Evolutionary conservation across 2,888 invertebrate species (phyloP).

Genomic region (Exocentrus adspersus): DNA sequence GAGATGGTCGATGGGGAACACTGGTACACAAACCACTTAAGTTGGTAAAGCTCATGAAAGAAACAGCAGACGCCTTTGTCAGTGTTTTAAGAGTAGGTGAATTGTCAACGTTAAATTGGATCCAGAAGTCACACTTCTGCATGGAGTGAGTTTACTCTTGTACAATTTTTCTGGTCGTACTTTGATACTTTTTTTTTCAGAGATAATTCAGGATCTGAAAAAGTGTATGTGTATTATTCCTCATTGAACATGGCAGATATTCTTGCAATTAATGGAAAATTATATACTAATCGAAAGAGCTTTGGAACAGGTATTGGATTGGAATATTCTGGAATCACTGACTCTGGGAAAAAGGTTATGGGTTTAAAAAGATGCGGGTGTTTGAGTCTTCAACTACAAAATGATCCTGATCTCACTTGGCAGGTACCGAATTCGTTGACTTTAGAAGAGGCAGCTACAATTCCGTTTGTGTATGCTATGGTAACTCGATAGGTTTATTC

Average conservation of each 20-base stretch:
- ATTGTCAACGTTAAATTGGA: constrained; percentile 81
- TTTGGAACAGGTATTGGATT: constrained; percentile 90
- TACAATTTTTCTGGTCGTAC: neutral
- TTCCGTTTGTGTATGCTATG: constrained; percentile 73
- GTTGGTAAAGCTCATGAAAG: constrained; percentile 20
- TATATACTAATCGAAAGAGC: constrained; percentile 82
- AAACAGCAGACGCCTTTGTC: constrained; percentile 64
- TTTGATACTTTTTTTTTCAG: constrained; percentile 16
- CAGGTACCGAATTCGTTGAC: constrained; percentile 68
- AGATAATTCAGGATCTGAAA: constrained; percentile 20
- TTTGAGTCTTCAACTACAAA: constrained; percentile 59
- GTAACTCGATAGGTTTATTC: constrained; percentile 42
- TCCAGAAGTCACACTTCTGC: constrained; percentile 69
- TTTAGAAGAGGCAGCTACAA: constrained; percentile 72
- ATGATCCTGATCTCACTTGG: constrained; percentile 65
- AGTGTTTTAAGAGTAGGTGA: constrained; percentile 69
- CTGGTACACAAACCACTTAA: constrained; percentile 41
- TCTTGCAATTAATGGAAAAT: constrained; percentile 93
- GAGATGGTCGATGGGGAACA: constrained; percentile 48
- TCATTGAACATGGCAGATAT: constrained; percentile 96
- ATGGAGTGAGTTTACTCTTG: constrained; percentile 32
- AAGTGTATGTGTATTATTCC: constrained; percentile 75
- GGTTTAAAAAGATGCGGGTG: constrained; percentile 62
- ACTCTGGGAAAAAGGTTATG: constrained; percentile 62
- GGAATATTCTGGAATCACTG: constrained; percentile 74